Percentiles rank a stretch among this genome's conserved stretches.
phyloP scores from a whole-genome alignment of 92 coral and sea anemone species.

The Ricordea florida region DNA sequence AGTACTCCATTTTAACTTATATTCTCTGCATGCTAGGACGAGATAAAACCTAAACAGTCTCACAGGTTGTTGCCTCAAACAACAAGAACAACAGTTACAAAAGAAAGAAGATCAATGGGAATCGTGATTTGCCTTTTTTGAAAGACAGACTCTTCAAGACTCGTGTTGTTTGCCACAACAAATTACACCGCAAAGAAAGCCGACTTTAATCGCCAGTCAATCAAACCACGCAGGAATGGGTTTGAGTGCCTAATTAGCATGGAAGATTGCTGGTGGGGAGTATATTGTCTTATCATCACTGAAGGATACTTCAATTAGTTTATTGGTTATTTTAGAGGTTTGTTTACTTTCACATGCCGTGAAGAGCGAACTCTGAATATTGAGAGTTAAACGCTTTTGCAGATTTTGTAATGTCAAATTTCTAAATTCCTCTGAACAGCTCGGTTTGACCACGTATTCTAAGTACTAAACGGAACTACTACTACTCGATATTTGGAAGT shows the following conservation, averaged over 20 bases:
- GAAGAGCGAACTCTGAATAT: background rate
- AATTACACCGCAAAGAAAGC: background rate
- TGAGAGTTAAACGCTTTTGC: background rate
- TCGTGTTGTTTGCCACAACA: background rate
- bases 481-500: too few relatives aligned
- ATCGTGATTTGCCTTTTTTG: too few relatives aligned
- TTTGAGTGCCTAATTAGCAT: background rate
- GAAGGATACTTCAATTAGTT: background rate
- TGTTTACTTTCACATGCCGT: background rate
- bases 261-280: background rate
- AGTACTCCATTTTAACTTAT: too few relatives aligned
- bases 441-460: too few relatives aligned
- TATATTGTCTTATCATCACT: background rate
- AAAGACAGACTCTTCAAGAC: too few relatives aligned
- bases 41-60: too few relatives aligned
- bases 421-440: conserved; percentile 31
- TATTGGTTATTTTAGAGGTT: background rate
- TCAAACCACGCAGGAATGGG: background rate
- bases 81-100: too few relatives aligned
- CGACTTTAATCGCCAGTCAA: background rate
- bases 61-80: too few relatives aligned
- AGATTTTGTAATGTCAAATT: background rate
- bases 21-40: too few relatives aligned
- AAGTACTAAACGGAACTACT: too few relatives aligned
- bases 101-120: too few relatives aligned